Conservation (phyloP, 2,888 invertebrate genomes). For the Drosophila monieri region DNA sequence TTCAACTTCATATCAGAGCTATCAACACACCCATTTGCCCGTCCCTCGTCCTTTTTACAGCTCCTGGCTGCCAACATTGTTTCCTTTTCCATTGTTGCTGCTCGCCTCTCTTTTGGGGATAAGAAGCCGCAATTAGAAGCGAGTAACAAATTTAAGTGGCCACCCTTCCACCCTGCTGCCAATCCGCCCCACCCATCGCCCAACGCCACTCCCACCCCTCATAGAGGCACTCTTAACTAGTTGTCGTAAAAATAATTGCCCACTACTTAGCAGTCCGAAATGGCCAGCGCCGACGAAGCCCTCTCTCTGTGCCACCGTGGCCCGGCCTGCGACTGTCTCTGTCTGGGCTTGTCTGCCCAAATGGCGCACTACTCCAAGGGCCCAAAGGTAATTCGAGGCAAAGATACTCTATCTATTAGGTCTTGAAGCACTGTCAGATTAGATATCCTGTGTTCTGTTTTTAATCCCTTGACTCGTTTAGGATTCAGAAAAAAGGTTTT, state of each 20-base stretch:
- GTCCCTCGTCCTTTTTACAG: conserved; percentile 22
- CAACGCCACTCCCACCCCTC: conserved; percentile 15
- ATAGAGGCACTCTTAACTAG: conserved; percentile 70
- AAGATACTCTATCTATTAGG: conserved; percentile 1
- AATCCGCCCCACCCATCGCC: neutral
- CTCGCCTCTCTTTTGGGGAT: conserved; percentile 50
- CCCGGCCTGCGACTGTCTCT: neutral
- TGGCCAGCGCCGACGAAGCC: conserved; percentile 51
- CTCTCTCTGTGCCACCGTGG: conserved; percentile 1
- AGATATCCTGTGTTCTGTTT: too few relatives aligned
- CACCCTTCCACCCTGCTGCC: neutral
- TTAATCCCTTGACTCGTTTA: too few relatives aligned
- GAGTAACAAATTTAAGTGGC: conserved; percentile 69
- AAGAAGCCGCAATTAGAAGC: conserved; percentile 65
- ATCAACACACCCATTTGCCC: conserved; percentile 63
- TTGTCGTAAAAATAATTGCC: conserved; percentile 80
- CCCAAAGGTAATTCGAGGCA: conserved; percentile 6
- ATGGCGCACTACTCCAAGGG: neutral
- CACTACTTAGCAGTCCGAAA: conserved; percentile 74
- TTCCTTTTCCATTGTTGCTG: conserved; percentile 55
- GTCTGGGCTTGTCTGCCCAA: conserved; percentile 6
- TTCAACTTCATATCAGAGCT: conserved; percentile 70
- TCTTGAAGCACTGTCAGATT: neutral
- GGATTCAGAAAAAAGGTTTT: too few relatives aligned
- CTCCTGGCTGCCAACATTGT: conserved; percentile 31